These are phyloP conservation scores for Accipiter virgatus DNA, from an alignment of 2,113 vertebrate species.

Conservation along the genomic window DNA sequence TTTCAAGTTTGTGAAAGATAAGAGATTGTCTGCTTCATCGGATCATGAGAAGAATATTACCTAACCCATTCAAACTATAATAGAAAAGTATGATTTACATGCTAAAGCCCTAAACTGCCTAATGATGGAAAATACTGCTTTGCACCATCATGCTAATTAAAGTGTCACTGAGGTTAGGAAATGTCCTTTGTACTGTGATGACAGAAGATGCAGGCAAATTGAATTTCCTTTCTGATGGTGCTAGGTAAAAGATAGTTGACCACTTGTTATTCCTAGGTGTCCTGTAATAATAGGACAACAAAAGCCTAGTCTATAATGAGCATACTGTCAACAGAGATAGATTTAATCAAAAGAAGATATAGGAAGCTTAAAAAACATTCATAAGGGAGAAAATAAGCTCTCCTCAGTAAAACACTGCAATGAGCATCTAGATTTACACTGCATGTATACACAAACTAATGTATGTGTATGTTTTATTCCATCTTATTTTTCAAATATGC, in stretches of 20 bases:
- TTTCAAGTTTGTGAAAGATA: background rate
- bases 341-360: background rate
- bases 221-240: slow-evolving; percentile 5
- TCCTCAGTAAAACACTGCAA: background rate
- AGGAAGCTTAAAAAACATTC: background rate
- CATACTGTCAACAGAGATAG: background rate
- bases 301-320: background rate
- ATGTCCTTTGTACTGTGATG: background rate
- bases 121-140: slow-evolving; percentile 4
- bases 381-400: background rate
- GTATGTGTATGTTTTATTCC: background rate
- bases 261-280: background rate
- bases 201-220: slow-evolving; percentile 1
- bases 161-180: background rate
- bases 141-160: background rate
- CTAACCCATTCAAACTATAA: background rate
- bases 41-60: background rate
- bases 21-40: background rate
- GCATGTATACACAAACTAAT: background rate
- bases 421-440: background rate
- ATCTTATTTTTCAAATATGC: background rate
- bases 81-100: background rate
- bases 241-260: slow-evolving; percentile 9
- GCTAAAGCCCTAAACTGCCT: background rate
- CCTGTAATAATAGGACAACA: background rate